Percentiles rank a stretch among this genome's conserved stretches.
phyloP scores from a whole-genome alignment of 2,888 invertebrate genomes.

The Cinara cedri region DNA sequence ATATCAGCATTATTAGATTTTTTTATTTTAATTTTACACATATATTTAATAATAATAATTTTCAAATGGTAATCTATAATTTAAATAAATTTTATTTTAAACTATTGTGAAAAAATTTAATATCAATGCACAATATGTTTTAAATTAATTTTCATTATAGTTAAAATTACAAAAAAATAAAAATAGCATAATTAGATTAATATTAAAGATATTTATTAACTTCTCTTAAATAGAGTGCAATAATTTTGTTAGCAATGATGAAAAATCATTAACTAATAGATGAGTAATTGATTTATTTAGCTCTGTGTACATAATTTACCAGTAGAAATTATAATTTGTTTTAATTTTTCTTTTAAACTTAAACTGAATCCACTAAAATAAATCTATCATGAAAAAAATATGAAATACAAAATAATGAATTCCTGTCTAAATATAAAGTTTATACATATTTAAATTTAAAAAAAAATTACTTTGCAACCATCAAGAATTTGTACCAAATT shows the following conservation, averaged over 20 bases:
- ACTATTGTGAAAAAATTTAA: too few relatives aligned
- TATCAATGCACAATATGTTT: too few relatives aligned
- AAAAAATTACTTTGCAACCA: slow-evolving; percentile 77
- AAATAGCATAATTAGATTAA: too few relatives aligned
- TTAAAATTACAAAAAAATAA: too few relatives aligned
- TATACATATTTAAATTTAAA: background rate
- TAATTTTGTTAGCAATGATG: slow-evolving; percentile 31
- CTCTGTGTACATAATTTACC: slow-evolving; percentile 81
- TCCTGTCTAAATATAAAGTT: slow-evolving; percentile 5
- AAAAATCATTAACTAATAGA: slow-evolving; percentile 72
- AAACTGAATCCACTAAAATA: slow-evolving; percentile 73
- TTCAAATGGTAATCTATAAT: too few relatives aligned
- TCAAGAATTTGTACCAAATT: slow-evolving; percentile 83
- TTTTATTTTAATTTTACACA: too few relatives aligned
- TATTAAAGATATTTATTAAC: slow-evolving; percentile 9
- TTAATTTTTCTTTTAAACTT: slow-evolving; percentile 72
- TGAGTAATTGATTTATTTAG: slow-evolving; percentile 81
- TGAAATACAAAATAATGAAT: background rate
- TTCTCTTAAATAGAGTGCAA: slow-evolving; percentile 51
- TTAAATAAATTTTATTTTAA: too few relatives aligned
- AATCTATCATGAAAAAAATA: slow-evolving; percentile 65
- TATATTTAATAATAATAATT: too few relatives aligned
- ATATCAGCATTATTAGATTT: too few relatives aligned
- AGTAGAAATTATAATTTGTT: slow-evolving; percentile 74
- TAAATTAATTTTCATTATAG: too few relatives aligned